phyloP scores from a whole-genome alignment of 2,797 vertebrate genomes.

The Acestrorhynchus altus region DNA sequence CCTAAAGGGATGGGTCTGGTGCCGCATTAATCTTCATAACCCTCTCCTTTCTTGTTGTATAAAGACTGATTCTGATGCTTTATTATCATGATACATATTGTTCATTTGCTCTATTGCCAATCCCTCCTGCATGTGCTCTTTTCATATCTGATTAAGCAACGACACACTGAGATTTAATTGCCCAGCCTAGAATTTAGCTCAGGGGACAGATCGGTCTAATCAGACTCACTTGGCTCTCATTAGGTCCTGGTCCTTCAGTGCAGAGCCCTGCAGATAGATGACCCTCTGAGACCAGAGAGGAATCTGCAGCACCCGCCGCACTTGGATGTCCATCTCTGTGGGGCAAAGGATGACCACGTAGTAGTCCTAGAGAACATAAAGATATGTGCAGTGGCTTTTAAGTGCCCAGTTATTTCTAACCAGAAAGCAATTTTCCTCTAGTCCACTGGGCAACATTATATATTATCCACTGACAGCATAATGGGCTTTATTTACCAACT shows the following conservation, averaged over 20 bases:
- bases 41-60: no score
- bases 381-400: background rate
- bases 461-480: background rate
- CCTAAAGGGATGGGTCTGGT: no score
- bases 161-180: no score
- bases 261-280: constrained; percentile 86
- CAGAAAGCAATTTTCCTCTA: background rate
- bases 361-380: constrained; percentile 76
- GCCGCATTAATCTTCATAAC: no score
- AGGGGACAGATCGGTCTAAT: no score
- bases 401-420: background rate
- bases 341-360: constrained; percentile 88
- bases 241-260: constrained; percentile 86
- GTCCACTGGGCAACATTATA: background rate
- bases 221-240: constrained; percentile 85
- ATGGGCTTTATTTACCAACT: no score
- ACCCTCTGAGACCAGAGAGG: constrained; percentile 87
- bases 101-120: no score
- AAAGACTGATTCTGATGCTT: no score
- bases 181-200: no score
- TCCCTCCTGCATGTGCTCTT: no score
- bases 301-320: constrained; percentile 85
- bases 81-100: no score
- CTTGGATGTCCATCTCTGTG: constrained; percentile 85
- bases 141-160: no score